phyloP scores from a whole-genome alignment of 53 echinoderm and acorn worm genomes.

The Mesocentrotus franciscanus region DNA sequence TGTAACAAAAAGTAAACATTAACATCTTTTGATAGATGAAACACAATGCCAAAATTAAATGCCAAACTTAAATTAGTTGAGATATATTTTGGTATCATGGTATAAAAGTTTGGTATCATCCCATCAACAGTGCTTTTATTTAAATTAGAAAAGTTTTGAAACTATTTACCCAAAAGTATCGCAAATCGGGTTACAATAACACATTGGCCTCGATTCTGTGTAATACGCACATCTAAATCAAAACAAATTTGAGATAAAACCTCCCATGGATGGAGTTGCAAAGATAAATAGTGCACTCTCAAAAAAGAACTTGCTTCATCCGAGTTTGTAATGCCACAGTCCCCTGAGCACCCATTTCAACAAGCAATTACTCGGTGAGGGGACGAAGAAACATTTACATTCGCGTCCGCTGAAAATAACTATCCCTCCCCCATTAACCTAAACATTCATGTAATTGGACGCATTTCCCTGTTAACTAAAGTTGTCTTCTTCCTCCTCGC shows the following conservation, averaged over 20 bases:
- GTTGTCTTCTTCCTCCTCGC: background rate
- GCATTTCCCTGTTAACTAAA: background rate
- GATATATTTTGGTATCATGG: no score
- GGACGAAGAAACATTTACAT: slow-evolving; percentile 35
- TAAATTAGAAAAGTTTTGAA: no score
- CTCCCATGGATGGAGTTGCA: background rate
- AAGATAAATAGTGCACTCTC: background rate
- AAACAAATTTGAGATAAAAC: background rate
- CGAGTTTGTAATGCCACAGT: background rate
- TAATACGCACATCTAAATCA: background rate
- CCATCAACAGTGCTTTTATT: no score
- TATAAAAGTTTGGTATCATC: no score
- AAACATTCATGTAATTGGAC: slow-evolving; percentile 50
- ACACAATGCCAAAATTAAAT: no score
- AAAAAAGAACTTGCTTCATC: background rate
- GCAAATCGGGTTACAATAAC: background rate
- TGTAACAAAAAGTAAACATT: no score
- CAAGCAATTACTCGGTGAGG: background rate
- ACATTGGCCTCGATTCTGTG: background rate
- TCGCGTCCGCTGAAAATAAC: background rate
- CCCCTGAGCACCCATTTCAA: background rate
- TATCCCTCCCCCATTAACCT: slow-evolving; percentile 2
- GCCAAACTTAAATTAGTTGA: no score
- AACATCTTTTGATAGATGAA: no score
- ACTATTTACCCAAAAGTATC: background rate